These are phyloP conservation scores for Xestia sexstrigata DNA, from an alignment of 2,888 invertebrate genomes.

Conservation along the genomic window DNA sequence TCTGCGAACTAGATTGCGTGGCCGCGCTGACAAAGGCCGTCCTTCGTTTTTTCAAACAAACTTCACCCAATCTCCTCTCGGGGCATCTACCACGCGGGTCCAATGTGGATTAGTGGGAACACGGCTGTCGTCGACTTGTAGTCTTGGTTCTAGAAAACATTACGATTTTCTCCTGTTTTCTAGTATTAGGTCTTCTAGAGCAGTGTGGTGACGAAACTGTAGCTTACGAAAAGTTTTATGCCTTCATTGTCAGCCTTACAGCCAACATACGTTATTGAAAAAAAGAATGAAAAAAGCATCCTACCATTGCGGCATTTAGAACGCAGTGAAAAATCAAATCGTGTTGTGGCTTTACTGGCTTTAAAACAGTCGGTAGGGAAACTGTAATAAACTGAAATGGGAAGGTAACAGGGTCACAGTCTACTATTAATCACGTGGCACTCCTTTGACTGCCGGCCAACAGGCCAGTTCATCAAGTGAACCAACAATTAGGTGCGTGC, in stretches of 20 bases:
- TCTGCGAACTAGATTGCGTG: not conserved
- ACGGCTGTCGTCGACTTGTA: not conserved
- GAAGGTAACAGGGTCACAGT: constrained; percentile 38
- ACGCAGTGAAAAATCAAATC: constrained; percentile 11
- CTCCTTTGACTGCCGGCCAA: constrained; percentile 33
- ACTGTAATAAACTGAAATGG: not conserved
- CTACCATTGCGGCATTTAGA: not conserved
- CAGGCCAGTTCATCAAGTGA: constrained; percentile 42
- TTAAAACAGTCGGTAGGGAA: not conserved
- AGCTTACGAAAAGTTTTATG: not conserved
- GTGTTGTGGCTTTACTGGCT: not conserved
- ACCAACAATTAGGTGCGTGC: constrained; percentile 26
- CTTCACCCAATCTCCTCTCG: not conserved
- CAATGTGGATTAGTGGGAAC: not conserved
- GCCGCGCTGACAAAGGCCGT: not conserved
- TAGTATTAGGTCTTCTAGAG: not conserved
- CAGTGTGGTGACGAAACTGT: not conserved
- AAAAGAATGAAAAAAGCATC: not conserved
- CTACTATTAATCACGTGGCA: constrained; percentile 59
- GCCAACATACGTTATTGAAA: not conserved
- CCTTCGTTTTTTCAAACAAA: not conserved
- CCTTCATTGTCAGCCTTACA: not conserved
- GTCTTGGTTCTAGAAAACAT: not conserved
- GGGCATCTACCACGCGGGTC: not conserved
- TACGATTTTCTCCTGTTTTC: not conserved